Percentiles rank a stretch among this genome's conserved stretches.
Conservation (phyloP, 2,113 vertebrate genomes). For the Lepidothrix coronata region DNA sequence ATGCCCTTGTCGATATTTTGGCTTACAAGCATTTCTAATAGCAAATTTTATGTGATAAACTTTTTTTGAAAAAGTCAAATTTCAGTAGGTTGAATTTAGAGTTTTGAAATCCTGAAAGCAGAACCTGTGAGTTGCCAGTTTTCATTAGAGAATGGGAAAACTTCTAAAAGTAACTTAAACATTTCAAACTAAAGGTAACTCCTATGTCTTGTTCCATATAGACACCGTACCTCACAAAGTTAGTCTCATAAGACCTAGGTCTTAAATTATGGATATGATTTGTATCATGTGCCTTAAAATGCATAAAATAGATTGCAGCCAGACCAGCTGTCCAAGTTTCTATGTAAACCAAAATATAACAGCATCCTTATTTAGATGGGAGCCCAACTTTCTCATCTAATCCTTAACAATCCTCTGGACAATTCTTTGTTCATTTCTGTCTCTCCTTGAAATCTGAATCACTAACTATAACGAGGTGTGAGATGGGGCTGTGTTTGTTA, state of each 20-base stretch:
- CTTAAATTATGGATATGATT: neutral
- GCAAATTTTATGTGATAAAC: neutral
- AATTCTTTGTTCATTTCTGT: neutral
- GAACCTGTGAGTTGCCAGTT: neutral
- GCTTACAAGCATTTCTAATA: neutral
- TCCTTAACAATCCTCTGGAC: neutral
- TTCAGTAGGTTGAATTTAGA: neutral
- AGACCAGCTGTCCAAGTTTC: neutral
- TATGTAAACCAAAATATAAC: neutral
- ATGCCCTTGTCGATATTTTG: neutral
- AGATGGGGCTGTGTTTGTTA: neutral
- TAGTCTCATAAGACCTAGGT: neutral
- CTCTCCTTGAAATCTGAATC: neutral
- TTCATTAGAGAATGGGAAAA: neutral
- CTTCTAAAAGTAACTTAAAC: neutral
- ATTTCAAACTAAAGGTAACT: neutral
- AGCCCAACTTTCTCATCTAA: neutral
- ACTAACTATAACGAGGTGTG: neutral
- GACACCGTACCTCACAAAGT: neutral
- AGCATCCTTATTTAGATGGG: neutral
- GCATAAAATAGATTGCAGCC: neutral
- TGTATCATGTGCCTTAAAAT: neutral
- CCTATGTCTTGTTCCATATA: neutral
- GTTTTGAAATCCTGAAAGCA: neutral
- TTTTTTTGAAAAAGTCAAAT: neutral